Evolutionary conservation across 2,797 vertebrate species (phyloP).

Genomic region (Lerista edwardsae): DNA sequence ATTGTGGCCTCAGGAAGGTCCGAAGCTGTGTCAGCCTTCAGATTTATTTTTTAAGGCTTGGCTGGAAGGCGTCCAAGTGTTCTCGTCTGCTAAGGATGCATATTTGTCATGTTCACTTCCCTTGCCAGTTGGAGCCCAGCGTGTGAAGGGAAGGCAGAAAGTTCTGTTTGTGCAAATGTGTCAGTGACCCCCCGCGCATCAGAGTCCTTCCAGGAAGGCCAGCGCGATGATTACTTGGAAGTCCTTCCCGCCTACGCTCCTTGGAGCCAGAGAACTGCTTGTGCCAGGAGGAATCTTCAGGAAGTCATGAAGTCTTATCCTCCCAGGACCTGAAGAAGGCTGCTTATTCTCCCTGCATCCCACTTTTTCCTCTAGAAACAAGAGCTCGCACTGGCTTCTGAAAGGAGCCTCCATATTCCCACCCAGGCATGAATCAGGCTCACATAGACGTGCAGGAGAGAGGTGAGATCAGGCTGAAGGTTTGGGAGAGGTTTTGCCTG

Average conservation of each 20-base stretch:
- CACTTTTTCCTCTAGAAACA: not conserved
- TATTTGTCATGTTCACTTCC: slow-evolving; percentile 45
- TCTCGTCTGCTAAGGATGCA: slow-evolving; percentile 23
- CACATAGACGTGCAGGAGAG: not conserved
- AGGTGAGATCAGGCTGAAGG: not conserved
- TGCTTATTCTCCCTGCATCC: not conserved
- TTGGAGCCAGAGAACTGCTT: slow-evolving; percentile 41
- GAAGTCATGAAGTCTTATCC: slow-evolving; percentile 1
- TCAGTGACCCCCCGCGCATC: slow-evolving; percentile 31
- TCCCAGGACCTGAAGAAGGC: not conserved
- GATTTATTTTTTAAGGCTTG: slow-evolving; percentile 26
- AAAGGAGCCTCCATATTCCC: not conserved
- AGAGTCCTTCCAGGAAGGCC: slow-evolving; percentile 22
- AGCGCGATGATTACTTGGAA: slow-evolving; percentile 3
- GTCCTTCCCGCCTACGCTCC: slow-evolving; percentile 1
- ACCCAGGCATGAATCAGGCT: not conserved
- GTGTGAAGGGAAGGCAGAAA: slow-evolving; percentile 28
- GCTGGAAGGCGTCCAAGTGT: slow-evolving; percentile 16
- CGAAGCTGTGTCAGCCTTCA: not conserved
- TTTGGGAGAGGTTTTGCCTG: not conserved
- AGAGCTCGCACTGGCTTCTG: not conserved
- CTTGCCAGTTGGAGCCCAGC: slow-evolving; percentile 50
- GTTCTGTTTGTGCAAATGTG: not conserved
- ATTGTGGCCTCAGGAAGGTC: not conserved
- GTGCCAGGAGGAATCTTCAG: slow-evolving; percentile 25